Evolutionary conservation across 2,113 vertebrate species (phyloP).

Genomic region (Numida meleagris): DNA sequence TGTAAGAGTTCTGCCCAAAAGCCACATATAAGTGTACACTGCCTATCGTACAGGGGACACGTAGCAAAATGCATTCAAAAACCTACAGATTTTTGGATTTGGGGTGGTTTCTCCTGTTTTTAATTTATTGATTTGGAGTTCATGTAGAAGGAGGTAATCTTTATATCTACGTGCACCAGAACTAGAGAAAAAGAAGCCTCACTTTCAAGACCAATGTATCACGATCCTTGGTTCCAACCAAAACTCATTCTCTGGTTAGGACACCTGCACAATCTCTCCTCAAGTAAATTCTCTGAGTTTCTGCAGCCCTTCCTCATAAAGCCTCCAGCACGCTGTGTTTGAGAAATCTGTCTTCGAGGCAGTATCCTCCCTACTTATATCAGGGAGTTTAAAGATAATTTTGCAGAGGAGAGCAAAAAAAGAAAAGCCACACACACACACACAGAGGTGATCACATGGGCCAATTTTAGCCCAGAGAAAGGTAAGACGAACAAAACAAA

Average conservation of each 20-base stretch:
- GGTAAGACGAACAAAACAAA: background rate
- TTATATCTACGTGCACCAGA: background rate
- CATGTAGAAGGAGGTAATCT: background rate
- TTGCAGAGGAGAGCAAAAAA: background rate
- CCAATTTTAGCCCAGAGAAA: background rate
- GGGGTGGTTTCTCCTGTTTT: background rate
- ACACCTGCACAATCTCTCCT: background rate
- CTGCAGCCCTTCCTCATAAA: background rate
- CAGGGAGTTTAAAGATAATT: background rate
- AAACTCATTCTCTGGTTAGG: background rate
- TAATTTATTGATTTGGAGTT: background rate
- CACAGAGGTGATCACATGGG: background rate
- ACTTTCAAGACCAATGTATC: background rate
- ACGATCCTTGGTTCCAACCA: background rate
- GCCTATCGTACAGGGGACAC: background rate
- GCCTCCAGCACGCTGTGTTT: background rate
- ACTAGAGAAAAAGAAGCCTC: background rate
- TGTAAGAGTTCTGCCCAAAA: background rate
- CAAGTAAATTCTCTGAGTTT: background rate
- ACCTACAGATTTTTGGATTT: background rate
- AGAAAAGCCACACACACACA: too few relatives aligned
- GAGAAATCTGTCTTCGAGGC: background rate
- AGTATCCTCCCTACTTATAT: background rate
- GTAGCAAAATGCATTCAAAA: background rate
- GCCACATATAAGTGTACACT: fast-evolving